Base-by-base conservation (phyloP, 2,113 vertebrate genomes). In the Pelecanus crispus region DNA sequence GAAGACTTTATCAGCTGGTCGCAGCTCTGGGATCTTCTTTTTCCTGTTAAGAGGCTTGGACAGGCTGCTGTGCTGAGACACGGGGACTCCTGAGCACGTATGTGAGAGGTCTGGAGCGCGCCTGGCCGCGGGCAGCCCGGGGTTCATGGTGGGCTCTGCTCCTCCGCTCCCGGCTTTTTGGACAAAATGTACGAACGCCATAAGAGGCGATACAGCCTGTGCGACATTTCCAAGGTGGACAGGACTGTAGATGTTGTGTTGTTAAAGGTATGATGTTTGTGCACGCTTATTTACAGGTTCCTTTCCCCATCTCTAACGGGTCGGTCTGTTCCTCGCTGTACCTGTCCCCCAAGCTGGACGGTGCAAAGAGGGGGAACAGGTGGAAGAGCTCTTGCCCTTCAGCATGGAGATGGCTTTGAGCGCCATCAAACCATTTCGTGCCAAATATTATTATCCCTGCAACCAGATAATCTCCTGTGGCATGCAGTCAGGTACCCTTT, bases 121-220 rank as follows among this genome's bases (percentile, higher is more conserved):
- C 40, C 50, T 88, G 71, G 71, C 29, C 5, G 47, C 80, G n/a
- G 73, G 63, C 95, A 80, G 79, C 68, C 94, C 47, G 50, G 94
- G 86, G 95, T 97, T 97, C 95, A 97, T 98, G 96, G 97, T 96
- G 98, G 98, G 98, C 97, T 96, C 94, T 95, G 53, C 74, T 88
- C 65, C 84, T 80, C 55, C 26, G 20, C 92, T 90, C 82, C 74
- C 22, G 2, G 68, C 88, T 92, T 77, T 86, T 77, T 81, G 91
- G 97, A 95, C 97, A 99, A 97, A 93, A 99, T 99, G 99, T 99
- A 99, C 20, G 99, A 99, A n/a, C 98, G 99, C 86, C 98, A 99
- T 97, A 99, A 98, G 98, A 97, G 99, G 98, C 98, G 99, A 83
- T 99, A 99, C 97, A 99, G 99, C 95, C 97, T 99, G 56, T 99